phyloP scores from a whole-genome alignment of 2,797 vertebrate species.

The Etheostoma nigrum region DNA sequence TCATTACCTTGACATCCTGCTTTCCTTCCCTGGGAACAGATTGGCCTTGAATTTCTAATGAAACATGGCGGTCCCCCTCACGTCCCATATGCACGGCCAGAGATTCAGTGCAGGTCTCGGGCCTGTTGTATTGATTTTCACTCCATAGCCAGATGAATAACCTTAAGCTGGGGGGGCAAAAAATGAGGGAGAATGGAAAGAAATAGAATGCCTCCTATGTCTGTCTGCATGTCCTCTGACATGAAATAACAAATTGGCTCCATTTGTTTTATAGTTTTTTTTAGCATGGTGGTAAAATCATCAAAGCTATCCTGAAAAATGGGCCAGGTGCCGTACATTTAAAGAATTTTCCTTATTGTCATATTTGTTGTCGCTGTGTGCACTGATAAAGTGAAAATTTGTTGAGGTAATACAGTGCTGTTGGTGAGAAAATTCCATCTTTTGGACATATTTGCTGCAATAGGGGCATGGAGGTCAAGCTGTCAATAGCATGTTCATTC shows the following conservation, averaged over 20 bases:
- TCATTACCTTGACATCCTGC: constrained; percentile 81
- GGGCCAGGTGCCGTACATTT: background rate
- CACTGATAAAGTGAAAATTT: constrained; percentile 19
- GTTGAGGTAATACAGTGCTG: constrained; percentile 19
- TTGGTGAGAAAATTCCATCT: constrained; percentile 21
- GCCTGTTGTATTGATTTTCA: constrained; percentile 58
- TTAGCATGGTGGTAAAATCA: constrained; percentile 12
- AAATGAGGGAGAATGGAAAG: constrained; percentile 19
- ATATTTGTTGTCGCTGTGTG: background rate
- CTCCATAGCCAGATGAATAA: constrained; percentile 56
- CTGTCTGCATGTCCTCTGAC: constrained; percentile 30
- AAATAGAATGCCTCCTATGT: constrained; percentile 42
- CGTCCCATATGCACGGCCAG: constrained; percentile 34
- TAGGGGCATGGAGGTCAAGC: constrained; percentile 22
- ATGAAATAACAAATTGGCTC: constrained; percentile 43
- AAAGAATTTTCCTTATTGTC: constrained; percentile 14
- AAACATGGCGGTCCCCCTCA: constrained; percentile 66
- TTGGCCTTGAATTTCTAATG: constrained; percentile 77
- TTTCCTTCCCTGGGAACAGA: constrained; percentile 67
- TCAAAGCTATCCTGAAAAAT: constrained; percentile 30
- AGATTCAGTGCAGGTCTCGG: constrained; percentile 38
- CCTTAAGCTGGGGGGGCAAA: constrained; percentile 42
- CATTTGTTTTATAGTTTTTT: background rate
- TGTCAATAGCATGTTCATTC: background rate
- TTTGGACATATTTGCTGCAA: constrained; percentile 24